Evolutionary conservation across 2,797 vertebrate genomes (phyloP).

Genomic region (Orientallactaga sibirica): DNA sequence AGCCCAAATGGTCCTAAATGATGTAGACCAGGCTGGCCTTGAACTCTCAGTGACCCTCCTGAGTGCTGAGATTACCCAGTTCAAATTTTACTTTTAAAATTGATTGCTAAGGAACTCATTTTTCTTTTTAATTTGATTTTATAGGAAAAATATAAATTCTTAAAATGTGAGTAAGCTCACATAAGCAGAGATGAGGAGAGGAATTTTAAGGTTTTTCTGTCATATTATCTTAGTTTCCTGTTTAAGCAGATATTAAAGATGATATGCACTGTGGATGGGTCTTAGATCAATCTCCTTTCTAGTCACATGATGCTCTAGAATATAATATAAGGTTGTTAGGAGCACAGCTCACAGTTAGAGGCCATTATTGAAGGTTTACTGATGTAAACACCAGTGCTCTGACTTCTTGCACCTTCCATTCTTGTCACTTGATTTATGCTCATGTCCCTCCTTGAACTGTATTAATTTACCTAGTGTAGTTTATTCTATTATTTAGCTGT

Average conservation of each 20-base stretch:
- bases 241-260: not conserved
- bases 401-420: not conserved
- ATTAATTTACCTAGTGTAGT: not conserved
- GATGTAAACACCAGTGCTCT: not conserved
- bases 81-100: not conserved
- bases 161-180: not conserved
- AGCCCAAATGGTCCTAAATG: no score
- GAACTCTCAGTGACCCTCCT: no score
- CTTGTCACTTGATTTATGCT: not conserved
- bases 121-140: constrained; percentile 17
- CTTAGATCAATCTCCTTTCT: not conserved
- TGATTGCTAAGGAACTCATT: not conserved
- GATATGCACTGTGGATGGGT: fast-evolving
- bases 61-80: no score
- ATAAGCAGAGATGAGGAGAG: not conserved
- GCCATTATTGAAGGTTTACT: not conserved
- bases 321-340: not conserved
- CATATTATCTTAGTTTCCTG: not conserved
- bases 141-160: not conserved
- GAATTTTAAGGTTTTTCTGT: not conserved
- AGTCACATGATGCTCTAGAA: not conserved
- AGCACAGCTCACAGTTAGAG: not conserved
- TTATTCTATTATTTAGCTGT: not conserved
- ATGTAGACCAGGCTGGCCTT: no score
- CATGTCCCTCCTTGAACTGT: not conserved